A percentile compares a stretch with the other conserved stretches of the same genome.
These are phyloP conservation scores for Henicopernis longicauda DNA, from an alignment of 2,113 vertebrate genomes.

Conservation along the genomic window DNA sequence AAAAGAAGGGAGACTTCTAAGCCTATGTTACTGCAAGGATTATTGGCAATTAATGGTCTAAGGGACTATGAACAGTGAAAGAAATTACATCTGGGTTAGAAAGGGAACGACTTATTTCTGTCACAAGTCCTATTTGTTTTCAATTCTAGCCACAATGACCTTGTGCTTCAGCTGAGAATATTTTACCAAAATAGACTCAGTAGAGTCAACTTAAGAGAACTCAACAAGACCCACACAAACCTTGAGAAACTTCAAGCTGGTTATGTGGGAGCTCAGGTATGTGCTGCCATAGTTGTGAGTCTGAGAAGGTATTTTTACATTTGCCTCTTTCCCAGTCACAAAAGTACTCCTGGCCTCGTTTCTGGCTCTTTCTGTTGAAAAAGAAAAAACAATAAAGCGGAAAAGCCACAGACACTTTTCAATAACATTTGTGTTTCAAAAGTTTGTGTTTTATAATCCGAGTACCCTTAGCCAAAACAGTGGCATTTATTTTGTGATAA, in stretches of 20 bases:
- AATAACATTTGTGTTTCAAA: neutral
- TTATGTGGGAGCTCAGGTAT: slow-evolving; percentile 88
- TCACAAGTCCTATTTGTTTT: neutral
- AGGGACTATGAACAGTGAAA: neutral
- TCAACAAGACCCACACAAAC: slow-evolving; percentile 77
- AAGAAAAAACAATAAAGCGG: neutral
- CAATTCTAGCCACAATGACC: slow-evolving; percentile 85
- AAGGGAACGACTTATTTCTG: neutral
- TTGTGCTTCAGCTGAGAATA: slow-evolving; percentile 79
- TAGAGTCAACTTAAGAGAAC: slow-evolving; percentile 70
- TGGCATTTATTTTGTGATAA: neutral
- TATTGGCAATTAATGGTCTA: neutral
- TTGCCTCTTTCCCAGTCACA: neutral
- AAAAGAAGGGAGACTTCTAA: neutral
- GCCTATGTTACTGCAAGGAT: neutral
- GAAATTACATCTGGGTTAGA: neutral
- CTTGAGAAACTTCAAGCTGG: slow-evolving; percentile 79
- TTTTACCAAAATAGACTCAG: slow-evolving; percentile 72
- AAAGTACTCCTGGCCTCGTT: neutral
- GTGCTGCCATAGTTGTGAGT: neutral
- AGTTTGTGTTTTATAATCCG: neutral
- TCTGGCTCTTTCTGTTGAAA: neutral
- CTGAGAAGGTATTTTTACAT: neutral
- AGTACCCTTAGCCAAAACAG: neutral
- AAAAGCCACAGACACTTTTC: neutral